phyloP scores from a whole-genome alignment of 2,797 vertebrate genomes.

The Lepus townsendii region DNA sequence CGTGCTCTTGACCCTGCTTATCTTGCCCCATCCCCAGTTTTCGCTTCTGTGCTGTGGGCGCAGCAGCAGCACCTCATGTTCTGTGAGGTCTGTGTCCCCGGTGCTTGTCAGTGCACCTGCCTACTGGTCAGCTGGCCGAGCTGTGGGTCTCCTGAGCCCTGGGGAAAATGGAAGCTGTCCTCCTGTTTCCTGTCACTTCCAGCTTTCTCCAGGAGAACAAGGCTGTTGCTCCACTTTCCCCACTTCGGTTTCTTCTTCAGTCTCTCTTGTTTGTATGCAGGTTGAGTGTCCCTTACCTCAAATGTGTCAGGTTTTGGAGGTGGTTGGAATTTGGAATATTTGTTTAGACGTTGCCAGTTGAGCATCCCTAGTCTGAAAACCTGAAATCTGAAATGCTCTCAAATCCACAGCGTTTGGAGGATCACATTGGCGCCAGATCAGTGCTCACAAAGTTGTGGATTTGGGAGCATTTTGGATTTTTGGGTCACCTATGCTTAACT shows the following conservation, averaged over 20 bases:
- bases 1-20: background rate
- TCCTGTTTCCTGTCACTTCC: background rate
- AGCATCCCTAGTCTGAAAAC: too few species aligned
- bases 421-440: too few species aligned
- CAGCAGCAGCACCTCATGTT: background rate
- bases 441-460: too few species aligned
- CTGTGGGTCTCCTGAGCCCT: too few species aligned
- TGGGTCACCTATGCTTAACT: background rate
- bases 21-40: background rate
- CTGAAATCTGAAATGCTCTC: too few species aligned
- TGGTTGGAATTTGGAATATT: too few species aligned
- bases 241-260: background rate
- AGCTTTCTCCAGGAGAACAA: background rate
- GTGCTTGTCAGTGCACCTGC: background rate
- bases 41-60: background rate
- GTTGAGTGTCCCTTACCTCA: too few species aligned
- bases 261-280: too few species aligned
- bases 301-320: too few species aligned
- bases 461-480: too few species aligned
- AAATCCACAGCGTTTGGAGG: too few species aligned
- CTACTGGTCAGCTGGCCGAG: rapidly evolving
- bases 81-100: rapidly evolving
- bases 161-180: background rate
- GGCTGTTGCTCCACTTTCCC: background rate
- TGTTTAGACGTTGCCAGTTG: too few species aligned